Conservation (phyloP, 2,888 invertebrate genomes). For the Thumatha senex region DNA sequence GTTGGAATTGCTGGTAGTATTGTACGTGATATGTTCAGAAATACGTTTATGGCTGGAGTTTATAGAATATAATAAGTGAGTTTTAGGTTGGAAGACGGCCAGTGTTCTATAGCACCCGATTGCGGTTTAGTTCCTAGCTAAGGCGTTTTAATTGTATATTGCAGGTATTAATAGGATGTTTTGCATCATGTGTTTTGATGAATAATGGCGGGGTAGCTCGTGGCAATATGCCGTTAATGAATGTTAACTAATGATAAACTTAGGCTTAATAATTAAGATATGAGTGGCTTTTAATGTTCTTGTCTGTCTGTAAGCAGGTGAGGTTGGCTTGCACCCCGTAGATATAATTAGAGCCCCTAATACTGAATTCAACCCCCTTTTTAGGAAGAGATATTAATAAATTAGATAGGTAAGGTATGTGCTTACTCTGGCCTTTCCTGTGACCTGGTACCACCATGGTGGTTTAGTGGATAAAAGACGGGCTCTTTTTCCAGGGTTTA, state of each 20-base stretch:
- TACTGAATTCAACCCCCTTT: too few species aligned
- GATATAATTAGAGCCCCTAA: too few species aligned
- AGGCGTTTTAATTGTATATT: slow-evolving; percentile 72
- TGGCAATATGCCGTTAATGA: slow-evolving; percentile 11
- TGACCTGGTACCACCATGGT: too few species aligned
- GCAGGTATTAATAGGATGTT: slow-evolving; percentile 57
- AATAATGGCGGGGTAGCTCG: slow-evolving; percentile 25
- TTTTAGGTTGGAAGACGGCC: slow-evolving; percentile 77
- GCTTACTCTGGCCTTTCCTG: too few species aligned
- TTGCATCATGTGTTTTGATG: slow-evolving; percentile 30
- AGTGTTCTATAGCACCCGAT: slow-evolving; percentile 72
- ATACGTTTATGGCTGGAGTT: slow-evolving; percentile 81
- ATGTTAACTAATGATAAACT: background rate
- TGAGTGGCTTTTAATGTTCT: background rate
- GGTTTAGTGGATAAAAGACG: too few species aligned
- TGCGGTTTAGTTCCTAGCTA: slow-evolving; percentile 70
- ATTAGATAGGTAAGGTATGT: too few species aligned
- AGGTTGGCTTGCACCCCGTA: too few species aligned
- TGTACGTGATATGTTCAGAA: slow-evolving; percentile 82
- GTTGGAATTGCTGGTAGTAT: slow-evolving; percentile 82
- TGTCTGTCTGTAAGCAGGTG: too few species aligned
- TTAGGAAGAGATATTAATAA: too few species aligned
- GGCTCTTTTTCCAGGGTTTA: too few species aligned
- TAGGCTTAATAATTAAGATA: background rate
- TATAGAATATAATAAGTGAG: slow-evolving; percentile 83